Percentiles rank a stretch among this genome's conserved stretches.
Evolutionary conservation across 2,797 vertebrate genomes (phyloP).

Genomic region (Artibeus lituratus): DNA sequence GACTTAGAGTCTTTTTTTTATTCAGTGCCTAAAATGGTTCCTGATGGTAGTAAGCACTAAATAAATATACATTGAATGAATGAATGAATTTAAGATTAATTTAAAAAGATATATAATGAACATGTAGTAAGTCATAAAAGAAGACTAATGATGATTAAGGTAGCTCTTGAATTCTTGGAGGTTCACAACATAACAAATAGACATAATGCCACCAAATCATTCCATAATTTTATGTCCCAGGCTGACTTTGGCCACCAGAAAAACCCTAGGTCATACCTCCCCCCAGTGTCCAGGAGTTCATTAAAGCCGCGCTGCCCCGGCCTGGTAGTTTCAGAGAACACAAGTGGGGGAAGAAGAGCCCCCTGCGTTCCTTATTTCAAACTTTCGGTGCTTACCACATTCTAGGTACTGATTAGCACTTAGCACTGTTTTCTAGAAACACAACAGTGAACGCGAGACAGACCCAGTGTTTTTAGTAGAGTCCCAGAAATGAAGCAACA

Average conservation of each 20-base stretch:
- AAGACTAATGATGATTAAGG: not conserved
- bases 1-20: not conserved
- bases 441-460: not conserved
- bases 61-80: not conserved
- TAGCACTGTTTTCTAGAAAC: not conserved
- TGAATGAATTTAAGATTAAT: not conserved
- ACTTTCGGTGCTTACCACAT: no score
- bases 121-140: not conserved
- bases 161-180: not conserved
- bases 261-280: rapidly evolving
- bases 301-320: not conserved
- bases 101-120: not conserved
- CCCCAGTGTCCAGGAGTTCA: not conserved
- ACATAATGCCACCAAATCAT: not conserved
- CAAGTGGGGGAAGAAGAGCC: not conserved
- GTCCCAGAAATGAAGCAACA: not conserved
- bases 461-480: not conserved
- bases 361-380: not conserved
- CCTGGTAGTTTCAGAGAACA: not conserved
- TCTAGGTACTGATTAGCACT: no score
- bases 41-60: not conserved
- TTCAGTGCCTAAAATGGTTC: not conserved
- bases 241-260: not conserved
- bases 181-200: not conserved
- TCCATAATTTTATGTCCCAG: not conserved